A percentile compares a stretch with the other conserved stretches of the same genome.
Conservation (phyloP, 2,797 vertebrate species). For the Lagodon rhomboides region DNA sequence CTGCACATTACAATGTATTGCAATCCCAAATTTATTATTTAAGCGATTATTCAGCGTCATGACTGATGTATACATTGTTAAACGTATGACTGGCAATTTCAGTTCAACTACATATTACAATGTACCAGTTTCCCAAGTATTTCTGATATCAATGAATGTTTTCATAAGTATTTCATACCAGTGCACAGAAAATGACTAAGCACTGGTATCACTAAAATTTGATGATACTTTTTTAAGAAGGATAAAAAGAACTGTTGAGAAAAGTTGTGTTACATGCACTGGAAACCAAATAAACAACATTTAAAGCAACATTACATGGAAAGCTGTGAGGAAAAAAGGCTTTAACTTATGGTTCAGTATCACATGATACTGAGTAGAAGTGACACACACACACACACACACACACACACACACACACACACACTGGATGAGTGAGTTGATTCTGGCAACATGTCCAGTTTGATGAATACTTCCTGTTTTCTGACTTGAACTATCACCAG, state of each 20-base stretch:
- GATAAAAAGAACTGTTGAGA: slow-evolving; percentile 1
- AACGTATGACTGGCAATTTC: background rate
- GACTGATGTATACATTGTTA: background rate
- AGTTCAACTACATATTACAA: background rate
- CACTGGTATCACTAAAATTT: background rate
- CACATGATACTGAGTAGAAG: slow-evolving; percentile 57
- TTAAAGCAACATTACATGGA: background rate
- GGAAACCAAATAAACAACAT: background rate
- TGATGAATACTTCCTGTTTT: slow-evolving; percentile 75
- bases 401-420: slow-evolving; percentile 36
- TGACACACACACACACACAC: background rate
- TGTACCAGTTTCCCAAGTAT: no score
- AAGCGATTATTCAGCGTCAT: slow-evolving; percentile 10
- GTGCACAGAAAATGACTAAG: background rate
- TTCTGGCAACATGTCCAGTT: slow-evolving; percentile 47
- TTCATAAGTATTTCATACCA: slow-evolving; percentile 5
- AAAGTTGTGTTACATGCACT: background rate
- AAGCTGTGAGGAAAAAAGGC: background rate
- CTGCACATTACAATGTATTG: background rate
- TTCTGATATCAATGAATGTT: background rate
- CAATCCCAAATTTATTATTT: background rate
- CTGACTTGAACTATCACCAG: slow-evolving; percentile 66
- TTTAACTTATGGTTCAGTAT: slow-evolving; percentile 7
- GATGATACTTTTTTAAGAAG: background rate
- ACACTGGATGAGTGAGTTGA: slow-evolving; percentile 21